Conservation (phyloP, 2,888 invertebrate genomes). For the Anoplius nigerrimus region DNA sequence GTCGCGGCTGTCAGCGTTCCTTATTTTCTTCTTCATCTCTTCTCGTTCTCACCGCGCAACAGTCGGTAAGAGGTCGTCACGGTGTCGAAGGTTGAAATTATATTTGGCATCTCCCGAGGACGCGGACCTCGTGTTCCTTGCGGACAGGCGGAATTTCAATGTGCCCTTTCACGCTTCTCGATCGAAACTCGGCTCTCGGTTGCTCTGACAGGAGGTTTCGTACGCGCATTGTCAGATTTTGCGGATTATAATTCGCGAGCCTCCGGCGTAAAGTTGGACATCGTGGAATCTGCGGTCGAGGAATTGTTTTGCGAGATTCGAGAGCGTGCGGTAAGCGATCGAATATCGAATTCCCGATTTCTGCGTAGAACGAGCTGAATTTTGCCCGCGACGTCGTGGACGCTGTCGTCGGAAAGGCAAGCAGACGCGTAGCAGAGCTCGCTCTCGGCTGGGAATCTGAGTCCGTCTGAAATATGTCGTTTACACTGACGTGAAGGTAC, state of each 20-base stretch:
- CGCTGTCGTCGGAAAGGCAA: slow-evolving; percentile 51
- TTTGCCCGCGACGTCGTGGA: no score
- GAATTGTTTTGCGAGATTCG: no score
- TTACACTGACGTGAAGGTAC: slow-evolving; percentile 72
- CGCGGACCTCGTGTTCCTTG: no score
- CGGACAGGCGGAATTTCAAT: not conserved
- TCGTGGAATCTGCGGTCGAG: no score
- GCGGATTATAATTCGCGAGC: no score
- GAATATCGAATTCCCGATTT: slow-evolving; percentile 67
- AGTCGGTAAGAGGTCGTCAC: no score
- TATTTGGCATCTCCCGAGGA: no score
- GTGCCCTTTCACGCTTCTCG: slow-evolving; percentile 16
- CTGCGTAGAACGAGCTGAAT: slow-evolving; percentile 49
- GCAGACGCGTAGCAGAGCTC: slow-evolving; percentile 52
- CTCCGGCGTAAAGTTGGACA: no score
- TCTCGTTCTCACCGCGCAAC: not conserved
- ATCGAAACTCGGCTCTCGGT: slow-evolving; percentile 47
- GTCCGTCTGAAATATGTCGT: slow-evolving; percentile 64
- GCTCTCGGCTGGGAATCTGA: no score
- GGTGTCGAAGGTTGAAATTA: not conserved
- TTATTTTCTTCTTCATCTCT: not conserved
- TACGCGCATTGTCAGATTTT: no score
- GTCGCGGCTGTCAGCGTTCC: no score
- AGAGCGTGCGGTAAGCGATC: no score
- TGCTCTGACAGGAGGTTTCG: slow-evolving; percentile 32